Evolutionary conservation across 2,113 vertebrate genomes (phyloP), one percentile per base, ranked within the genome.

Genomic region (Capreolus pygargus): DNA sequence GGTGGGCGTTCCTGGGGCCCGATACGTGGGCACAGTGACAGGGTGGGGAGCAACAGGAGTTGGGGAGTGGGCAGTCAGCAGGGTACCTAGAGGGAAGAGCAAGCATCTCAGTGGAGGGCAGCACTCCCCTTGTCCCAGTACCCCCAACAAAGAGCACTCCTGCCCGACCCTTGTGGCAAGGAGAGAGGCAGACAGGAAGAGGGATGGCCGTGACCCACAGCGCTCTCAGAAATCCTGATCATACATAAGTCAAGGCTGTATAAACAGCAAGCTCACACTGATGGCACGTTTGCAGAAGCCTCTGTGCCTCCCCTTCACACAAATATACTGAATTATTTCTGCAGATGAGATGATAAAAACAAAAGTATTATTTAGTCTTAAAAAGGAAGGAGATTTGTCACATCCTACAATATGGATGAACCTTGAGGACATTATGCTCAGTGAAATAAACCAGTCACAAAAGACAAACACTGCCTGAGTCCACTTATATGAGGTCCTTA

Each of bases 21-120:
- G 99, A 96, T 99, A 99, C 0, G 99, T 99, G 98, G 99, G 99
- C 99, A 99, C 99, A 81, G 99, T 99, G 97, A 99, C 99, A 57
- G 98, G 99, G 98, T 99, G 99, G 91, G 99, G 99, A 95, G 99
- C 99, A 60, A 99, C 99, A 58, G 99, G 99, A 98, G 99, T 99
- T 97, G 99, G 99, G 97, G 99, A 99, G 97, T 99, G 99, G 99
- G 99, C 99, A 67, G 99, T 99, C 99, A 99, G 99, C 99, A 99
- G 99, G 94, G 99, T 99, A 97, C 99, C 99, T 99, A 94, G 30
- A 97, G 98, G 10, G 95, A 97, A 99, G 30, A 50, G 90, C 87
- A 98, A 67, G 30, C 4, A 3, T 97, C 15, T 52, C 78, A 55
- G 64, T 60, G 90, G 86, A 14, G 11, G 30, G 67, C 74, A 91